Evolutionary conservation across 1,140 invertebrate species (phyloP), one percentile per base, ranked within the genome.

Genomic region (Anastrepha ludens): DNA sequence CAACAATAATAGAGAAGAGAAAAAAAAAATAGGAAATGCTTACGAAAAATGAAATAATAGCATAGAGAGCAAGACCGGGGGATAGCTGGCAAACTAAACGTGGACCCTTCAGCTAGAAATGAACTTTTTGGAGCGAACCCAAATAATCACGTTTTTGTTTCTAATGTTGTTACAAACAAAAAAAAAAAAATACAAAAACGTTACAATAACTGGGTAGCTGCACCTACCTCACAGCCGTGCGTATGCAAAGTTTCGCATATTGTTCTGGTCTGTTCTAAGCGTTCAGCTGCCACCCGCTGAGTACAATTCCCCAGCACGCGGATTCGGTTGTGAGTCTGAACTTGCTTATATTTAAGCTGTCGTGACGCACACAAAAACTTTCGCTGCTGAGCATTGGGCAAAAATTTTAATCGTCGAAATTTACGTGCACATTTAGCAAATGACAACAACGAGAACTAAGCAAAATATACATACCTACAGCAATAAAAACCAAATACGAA

Each of bases 381-480:
- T 29, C 67, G 41, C 3, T 17, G 67, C 13, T n/a, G 41, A 6
- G 41, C 41, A 55, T 13, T 13, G 17, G 39, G 5, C 67, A 74
- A 74, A 74, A 47, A 74, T 47, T 74, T 74, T 47, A 74, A 74
- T 74, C 41, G 41, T 74, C 39, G 41, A 44, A 74, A 74, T 74
- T 74, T 74, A 47, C 67, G 67, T 74, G 67, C 67, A 47, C 41
- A 74, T 41, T 74, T 74, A 44, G 39, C 15, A 74, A 70, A 74
- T 74, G 67, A 74, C 67, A 74, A 74, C 15, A 13, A 20, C 20
- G 8, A 29, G 29, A 8, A 67, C 64, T 7, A 67, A 70, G 17
- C 39, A 44, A 13, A 5, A 15, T 70, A 1, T 29, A 47, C 9
- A 70, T 41, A 70, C 65, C 41, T 41, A 70, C 39, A 74, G n/a